Percentiles rank a stretch among this genome's conserved stretches.
phyloP scores from a whole-genome alignment of 2,113 vertebrate genomes.

The Butorides virescens region DNA sequence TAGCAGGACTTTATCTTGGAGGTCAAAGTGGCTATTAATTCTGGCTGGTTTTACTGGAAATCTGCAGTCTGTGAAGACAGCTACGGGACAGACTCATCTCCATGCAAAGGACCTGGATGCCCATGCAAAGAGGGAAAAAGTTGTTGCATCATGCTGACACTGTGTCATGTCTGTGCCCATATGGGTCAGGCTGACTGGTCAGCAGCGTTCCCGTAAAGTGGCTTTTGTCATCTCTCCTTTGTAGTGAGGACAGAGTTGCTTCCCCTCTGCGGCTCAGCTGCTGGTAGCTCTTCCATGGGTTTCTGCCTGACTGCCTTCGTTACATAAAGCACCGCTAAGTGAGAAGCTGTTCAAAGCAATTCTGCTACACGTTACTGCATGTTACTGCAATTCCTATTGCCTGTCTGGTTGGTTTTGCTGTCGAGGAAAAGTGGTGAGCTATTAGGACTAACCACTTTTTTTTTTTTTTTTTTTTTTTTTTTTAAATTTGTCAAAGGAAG shows the following conservation, averaged over 20 bases:
- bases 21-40: not conserved
- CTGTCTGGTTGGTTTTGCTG: not conserved
- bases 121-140: not conserved
- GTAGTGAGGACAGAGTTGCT: not conserved
- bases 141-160: not conserved
- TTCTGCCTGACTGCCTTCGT: slow-evolving; percentile 30
- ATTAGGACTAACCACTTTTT: not conserved
- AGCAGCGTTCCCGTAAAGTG: not conserved
- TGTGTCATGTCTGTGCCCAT: not conserved
- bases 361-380: not conserved
- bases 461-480: not conserved
- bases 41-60: not conserved
- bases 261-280: not conserved
- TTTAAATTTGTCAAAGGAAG: not conserved
- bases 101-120: not conserved
- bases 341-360: slow-evolving; percentile 21
- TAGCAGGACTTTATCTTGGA: not conserved
- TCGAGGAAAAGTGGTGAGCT: not conserved
- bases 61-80: not conserved
- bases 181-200: not conserved
- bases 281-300: not conserved
- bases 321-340: not conserved
- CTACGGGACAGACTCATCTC: not conserved
- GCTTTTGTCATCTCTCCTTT: not conserved
- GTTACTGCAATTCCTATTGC: not conserved